These are phyloP conservation scores for Cheilosia vernalis DNA, from an alignment of 2,888 invertebrate genomes.

Conservation along the genomic window DNA sequence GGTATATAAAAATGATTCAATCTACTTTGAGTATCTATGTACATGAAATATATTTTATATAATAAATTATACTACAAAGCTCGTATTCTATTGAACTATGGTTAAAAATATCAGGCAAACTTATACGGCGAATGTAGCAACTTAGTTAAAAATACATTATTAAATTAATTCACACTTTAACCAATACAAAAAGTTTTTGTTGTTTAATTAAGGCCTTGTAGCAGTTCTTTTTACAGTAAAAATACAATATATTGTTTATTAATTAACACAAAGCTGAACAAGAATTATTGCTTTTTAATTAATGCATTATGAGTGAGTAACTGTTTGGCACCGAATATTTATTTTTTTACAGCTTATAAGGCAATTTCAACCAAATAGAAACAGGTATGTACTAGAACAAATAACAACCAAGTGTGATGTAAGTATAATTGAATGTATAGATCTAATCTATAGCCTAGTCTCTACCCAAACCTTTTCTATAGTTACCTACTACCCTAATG, in stretches of 20 bases:
- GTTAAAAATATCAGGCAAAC: constrained; percentile 37
- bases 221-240: background rate
- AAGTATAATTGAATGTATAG: too few relatives aligned
- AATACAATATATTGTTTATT: background rate
- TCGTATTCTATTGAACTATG: constrained; percentile 23
- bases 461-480: too few relatives aligned
- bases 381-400: too few relatives aligned
- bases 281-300: background rate
- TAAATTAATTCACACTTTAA: constrained; percentile 35
- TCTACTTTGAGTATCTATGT: background rate
- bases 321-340: too few relatives aligned
- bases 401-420: too few relatives aligned
- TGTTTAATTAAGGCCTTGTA: constrained; percentile 38
- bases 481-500: too few relatives aligned
- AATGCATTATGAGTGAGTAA: background rate
- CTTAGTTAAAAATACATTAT: constrained; percentile 11
- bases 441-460: too few relatives aligned
- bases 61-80: constrained; percentile 37
- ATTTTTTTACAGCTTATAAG: too few relatives aligned
- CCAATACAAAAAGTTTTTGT: constrained; percentile 7
- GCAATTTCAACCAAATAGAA: too few relatives aligned
- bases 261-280: too few relatives aligned
- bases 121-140: constrained; percentile 13
- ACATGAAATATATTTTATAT: constrained; percentile 5
- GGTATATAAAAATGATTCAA: constrained; percentile 31